These are phyloP conservation scores for Drosophila putrida DNA, from an alignment of 2,888 invertebrate species.

Conservation along the genomic window DNA sequence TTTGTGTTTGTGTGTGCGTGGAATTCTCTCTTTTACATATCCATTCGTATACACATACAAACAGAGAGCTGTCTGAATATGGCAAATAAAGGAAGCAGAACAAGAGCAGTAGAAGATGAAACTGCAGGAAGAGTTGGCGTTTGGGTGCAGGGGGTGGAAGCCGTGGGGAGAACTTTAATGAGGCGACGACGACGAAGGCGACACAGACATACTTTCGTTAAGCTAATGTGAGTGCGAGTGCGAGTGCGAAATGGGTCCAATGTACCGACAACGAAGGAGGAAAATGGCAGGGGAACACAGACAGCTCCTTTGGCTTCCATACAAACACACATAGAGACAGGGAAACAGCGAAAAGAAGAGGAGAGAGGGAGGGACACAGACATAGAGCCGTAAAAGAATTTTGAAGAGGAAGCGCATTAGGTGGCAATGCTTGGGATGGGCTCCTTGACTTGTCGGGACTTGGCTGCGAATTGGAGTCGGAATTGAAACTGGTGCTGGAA, in stretches of 20 bases:
- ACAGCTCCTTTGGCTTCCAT: conserved; percentile 65
- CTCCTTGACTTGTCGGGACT: conserved; percentile 51
- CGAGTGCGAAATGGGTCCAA: conserved; percentile 77
- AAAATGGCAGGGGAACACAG: conserved; percentile 49
- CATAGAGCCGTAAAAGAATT: conserved; percentile 66
- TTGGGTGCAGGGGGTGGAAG: conserved; percentile 33
- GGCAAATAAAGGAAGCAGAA: conserved; percentile 79
- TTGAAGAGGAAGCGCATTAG: conserved; percentile 78
- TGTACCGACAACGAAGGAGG: conserved; percentile 66
- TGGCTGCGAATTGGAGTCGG: conserved; percentile 20
- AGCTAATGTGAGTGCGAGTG: conserved; percentile 62
- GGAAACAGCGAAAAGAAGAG: neutral
- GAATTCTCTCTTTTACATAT: conserved; percentile 34
- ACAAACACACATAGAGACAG: conserved; percentile 20
- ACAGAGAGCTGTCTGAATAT: conserved; percentile 46
- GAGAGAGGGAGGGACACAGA: conserved; percentile 6
- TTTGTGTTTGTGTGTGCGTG: conserved; percentile 30
- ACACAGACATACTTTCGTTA: conserved; percentile 78
- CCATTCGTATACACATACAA: conserved; percentile 10
- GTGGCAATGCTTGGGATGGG: conserved; percentile 55
- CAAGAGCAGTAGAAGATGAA: conserved; percentile 64
- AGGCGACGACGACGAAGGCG: conserved; percentile 63
- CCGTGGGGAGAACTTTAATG: conserved; percentile 72
- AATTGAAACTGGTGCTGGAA: conserved; percentile 20
- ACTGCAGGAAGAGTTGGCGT: conserved; percentile 77